Evolutionary conservation across 1,140 invertebrate species (phyloP), one percentile per base, ranked within the genome.

Genomic region (Formica exsecta): DNA sequence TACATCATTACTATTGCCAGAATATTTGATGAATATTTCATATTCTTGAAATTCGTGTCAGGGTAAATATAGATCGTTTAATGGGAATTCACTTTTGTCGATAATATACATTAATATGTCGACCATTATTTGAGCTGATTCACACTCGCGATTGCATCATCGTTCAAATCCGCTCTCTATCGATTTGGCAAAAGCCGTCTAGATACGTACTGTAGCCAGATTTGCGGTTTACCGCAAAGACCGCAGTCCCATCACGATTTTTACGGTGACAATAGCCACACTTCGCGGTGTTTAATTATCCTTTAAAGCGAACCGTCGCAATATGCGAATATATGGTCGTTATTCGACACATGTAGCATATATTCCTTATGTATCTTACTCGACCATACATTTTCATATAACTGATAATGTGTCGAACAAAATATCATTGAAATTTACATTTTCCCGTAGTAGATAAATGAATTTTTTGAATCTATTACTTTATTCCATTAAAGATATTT

Each of bases 181-280:
- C 88, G 88, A 89, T 89, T 89, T 85, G 83, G 85, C 51, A 77
- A 89, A 89, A 85, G 87, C 87, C 57, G 83, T 76, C 65, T 54
- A 81, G 87, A 74, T 61, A 86, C 84, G 84, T 76, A 89, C 74
- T 57, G 61, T 87, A 87, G 85, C 85, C 62, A 89, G 89, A 90
- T 90, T 91, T 90, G 87, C 89, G 90, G 90, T 90, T 29, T 59
- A 75, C 89, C 89, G 38, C 76, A 41, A 16, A 59, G 61, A 90
- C 89, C 89, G 83, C 89, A 86, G 48, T 90, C 66, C 89, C 83
- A 90, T 90, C 89, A 90, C 62, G 65, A 90, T 90, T 90, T 90
- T 90, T 90, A 86, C 68, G 22, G 61, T 77, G 75, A 71, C 88
- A 85, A 85, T 86, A 61, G 71, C 88, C 71, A 87, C 88, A 87